These are phyloP conservation scores for Ara ararauna DNA, from an alignment of 2,797 vertebrate species.

Conservation along the genomic window DNA sequence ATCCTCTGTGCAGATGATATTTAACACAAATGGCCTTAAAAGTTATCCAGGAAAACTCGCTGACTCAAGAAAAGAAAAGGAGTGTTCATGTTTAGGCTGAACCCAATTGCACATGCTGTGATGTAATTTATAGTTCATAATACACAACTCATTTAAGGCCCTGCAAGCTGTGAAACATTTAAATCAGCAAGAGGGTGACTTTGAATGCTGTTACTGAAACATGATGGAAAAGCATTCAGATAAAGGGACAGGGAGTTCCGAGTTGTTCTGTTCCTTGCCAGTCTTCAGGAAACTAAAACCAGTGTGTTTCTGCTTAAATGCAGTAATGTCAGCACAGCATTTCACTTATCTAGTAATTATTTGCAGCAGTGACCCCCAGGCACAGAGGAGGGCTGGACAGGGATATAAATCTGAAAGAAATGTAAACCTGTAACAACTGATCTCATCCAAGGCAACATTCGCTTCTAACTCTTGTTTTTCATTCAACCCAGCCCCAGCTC, in stretches of 20 bases:
- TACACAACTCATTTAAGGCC: constrained; percentile 34
- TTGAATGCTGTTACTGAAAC: not conserved
- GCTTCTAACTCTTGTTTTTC: not conserved
- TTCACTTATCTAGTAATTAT: not conserved
- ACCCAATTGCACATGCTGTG: not conserved
- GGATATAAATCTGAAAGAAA: not conserved
- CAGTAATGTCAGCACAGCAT: not conserved
- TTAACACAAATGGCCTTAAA: constrained; percentile 29
- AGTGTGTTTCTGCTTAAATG: not conserved
- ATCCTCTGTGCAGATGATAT: not conserved
- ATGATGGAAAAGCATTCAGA: not conserved
- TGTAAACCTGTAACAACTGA: not conserved
- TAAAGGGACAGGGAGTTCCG: not conserved
- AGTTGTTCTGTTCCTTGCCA: not conserved
- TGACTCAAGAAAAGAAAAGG: constrained; percentile 32
- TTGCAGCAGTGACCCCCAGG: not conserved
- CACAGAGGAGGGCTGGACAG: not conserved
- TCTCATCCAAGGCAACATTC: not conserved
- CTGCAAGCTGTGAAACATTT: constrained; percentile 38
- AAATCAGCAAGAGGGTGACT: constrained; percentile 43
- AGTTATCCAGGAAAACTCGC: not conserved
- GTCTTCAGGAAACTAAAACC: not conserved
- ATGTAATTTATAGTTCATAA: constrained; percentile 50
- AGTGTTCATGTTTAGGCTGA: not conserved
- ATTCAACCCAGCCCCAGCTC: not conserved